Evolutionary conservation across 2,888 invertebrate genomes (phyloP).

Genomic region (Scaptomyza reducta): DNA sequence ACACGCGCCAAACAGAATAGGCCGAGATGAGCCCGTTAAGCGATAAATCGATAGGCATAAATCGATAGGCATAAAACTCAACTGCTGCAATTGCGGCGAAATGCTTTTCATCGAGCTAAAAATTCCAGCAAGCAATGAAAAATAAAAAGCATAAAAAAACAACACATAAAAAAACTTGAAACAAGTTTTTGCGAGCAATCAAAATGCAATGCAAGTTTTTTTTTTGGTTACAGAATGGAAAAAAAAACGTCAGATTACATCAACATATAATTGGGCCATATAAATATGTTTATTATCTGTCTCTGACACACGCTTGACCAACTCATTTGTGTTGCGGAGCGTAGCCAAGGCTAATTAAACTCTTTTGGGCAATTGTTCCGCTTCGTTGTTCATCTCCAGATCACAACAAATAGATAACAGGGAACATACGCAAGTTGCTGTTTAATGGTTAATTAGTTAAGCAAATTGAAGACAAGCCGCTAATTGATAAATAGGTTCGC

Average conservation of each 20-base stretch:
- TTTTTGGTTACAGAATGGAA: slow-evolving; percentile 15
- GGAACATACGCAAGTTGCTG: slow-evolving; percentile 25
- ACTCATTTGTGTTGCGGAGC: slow-evolving; percentile 23
- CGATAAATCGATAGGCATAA: slow-evolving; percentile 2
- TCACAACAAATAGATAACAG: slow-evolving; percentile 44
- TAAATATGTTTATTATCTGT: not conserved
- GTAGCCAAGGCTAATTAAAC: slow-evolving; percentile 41
- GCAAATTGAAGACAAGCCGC: slow-evolving; percentile 55
- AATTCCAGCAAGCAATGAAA: slow-evolving; percentile 14
- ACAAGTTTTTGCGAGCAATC: slow-evolving; percentile 8
- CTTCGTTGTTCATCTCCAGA: slow-evolving; percentile 55
- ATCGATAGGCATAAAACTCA: not conserved
- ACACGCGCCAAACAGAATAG: slow-evolving; percentile 42
- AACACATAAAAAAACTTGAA: slow-evolving; percentile 17
- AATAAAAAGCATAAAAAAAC: slow-evolving; percentile 31
- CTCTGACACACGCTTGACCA: not conserved
- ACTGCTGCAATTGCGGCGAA: slow-evolving; percentile 4
- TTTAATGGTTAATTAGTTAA: slow-evolving; percentile 70
- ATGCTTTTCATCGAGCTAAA: slow-evolving; percentile 1
- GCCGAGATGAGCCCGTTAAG: slow-evolving; percentile 22
- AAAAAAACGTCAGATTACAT: slow-evolving; percentile 15
- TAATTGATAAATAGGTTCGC: slow-evolving; percentile 67
- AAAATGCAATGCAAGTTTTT: slow-evolving; percentile 6
- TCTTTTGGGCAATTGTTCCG: slow-evolving; percentile 42
- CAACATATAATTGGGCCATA: slow-evolving; percentile 2